Percentiles rank a stretch among this genome's conserved stretches.
phyloP scores from a whole-genome alignment of 1,140 invertebrate species.

The Drosophila gunungcola region DNA sequence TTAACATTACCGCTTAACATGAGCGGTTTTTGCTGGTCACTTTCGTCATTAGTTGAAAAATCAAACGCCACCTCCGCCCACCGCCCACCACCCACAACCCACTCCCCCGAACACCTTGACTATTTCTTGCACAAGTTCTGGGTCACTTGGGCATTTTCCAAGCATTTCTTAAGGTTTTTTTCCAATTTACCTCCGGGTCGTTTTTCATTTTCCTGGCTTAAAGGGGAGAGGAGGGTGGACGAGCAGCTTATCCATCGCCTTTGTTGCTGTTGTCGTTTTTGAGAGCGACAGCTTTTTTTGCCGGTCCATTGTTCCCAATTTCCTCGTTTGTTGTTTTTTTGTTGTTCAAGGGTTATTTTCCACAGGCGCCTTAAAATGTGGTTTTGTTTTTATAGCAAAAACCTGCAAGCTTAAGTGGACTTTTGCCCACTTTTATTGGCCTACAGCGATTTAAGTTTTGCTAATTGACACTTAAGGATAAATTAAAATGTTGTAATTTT shows the following conservation, averaged over 20 bases:
- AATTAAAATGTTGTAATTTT: neutral
- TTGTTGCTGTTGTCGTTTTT: constrained; percentile 9
- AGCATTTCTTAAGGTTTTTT: constrained; percentile 37
- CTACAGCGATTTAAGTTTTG: neutral
- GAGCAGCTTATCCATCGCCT: constrained; percentile 12
- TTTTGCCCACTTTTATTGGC: neutral
- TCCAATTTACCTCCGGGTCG: constrained; percentile 25
- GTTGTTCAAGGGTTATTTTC: constrained; percentile 32
- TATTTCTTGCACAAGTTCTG: constrained; percentile 64
- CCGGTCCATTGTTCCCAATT: constrained; percentile 32
- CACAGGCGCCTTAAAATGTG: constrained; percentile 11
- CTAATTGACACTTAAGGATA: neutral
- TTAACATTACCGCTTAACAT: neutral
- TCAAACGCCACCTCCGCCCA: neutral
- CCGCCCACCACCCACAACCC: neutral
- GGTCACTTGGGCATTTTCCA: constrained; percentile 60
- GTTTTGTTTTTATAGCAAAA: constrained; percentile 14
- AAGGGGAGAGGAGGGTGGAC: neutral
- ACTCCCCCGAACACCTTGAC: constrained; percentile 1
- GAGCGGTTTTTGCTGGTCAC: constrained; percentile 14
- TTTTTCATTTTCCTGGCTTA: constrained; percentile 45
- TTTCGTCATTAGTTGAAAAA: constrained; percentile 42
- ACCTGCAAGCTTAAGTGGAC: neutral
- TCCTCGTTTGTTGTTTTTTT: constrained; percentile 27
- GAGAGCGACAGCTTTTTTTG: constrained; percentile 22